phyloP scores from a whole-genome alignment of 2,113 vertebrate genomes.

The Megalops atlanticus region DNA sequence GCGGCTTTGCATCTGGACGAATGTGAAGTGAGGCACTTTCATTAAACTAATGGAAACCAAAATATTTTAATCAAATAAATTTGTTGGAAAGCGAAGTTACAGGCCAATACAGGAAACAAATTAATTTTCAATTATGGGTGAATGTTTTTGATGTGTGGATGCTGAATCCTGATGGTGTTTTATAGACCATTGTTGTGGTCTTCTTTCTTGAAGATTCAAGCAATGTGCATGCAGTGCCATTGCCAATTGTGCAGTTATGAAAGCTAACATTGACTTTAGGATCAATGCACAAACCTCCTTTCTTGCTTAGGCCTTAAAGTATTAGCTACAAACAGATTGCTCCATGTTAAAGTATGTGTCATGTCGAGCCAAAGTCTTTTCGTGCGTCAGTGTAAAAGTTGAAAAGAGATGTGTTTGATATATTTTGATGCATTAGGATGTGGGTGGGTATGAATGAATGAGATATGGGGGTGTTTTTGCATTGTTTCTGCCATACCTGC shows the following conservation, averaged over 20 bases:
- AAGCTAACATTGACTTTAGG: not conserved
- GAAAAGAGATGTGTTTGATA: not conserved
- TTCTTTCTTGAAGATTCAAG: not conserved
- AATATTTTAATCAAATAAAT: constrained; percentile 1
- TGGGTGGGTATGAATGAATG: no score
- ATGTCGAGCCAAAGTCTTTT: not conserved
- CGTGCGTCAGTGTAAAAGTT: not conserved
- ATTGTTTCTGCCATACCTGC: no score
- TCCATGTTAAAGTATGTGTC: not conserved
- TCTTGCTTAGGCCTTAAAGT: not conserved
- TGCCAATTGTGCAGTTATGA: not conserved
- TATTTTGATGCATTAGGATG: no score
- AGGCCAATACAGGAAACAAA: constrained; percentile 16
- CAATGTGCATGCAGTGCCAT: not conserved
- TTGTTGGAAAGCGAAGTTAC: constrained; percentile 16
- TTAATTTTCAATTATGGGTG: not conserved
- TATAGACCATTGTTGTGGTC: constrained; percentile 8
- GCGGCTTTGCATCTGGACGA: constrained; percentile 7
- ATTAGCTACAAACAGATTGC: not conserved
- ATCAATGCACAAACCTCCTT: not conserved
- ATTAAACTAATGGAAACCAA: not conserved
- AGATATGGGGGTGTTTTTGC: no score
- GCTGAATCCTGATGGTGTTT: not conserved
- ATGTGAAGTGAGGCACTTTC: constrained; percentile 13
- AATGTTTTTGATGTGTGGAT: constrained; percentile 5